Conservation (phyloP, 2,797 vertebrate genomes). For the Melanogrammus aeglefinus region DNA sequence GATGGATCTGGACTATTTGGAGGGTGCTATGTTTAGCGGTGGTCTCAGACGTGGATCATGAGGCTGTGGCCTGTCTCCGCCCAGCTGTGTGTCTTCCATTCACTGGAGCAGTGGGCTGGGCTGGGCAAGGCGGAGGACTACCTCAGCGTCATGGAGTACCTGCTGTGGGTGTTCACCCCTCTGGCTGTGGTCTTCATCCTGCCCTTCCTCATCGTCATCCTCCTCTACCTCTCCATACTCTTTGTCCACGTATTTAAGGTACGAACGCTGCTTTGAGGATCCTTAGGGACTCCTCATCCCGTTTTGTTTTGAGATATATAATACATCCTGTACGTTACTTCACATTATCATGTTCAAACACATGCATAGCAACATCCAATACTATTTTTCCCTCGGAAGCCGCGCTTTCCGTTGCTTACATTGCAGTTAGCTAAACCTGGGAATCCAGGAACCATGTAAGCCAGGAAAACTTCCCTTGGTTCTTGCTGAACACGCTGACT, state of each 20-base stretch:
- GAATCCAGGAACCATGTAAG: background rate
- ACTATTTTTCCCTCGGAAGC: no score
- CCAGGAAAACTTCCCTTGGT: background rate
- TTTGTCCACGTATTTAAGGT: slow-evolving; percentile 92
- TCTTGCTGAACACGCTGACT: background rate
- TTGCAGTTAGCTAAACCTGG: background rate
- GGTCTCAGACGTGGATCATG: background rate
- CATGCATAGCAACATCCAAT: background rate
- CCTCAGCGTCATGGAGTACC: slow-evolving; percentile 84
- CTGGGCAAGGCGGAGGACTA: slow-evolving; percentile 86
- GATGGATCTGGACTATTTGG: background rate
- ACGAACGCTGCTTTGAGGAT: slow-evolving; percentile 1
- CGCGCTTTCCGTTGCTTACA: background rate
- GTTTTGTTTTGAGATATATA: background rate
- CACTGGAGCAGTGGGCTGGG: slow-evolving; percentile 82
- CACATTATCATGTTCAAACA: background rate
- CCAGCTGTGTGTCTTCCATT: slow-evolving; percentile 76
- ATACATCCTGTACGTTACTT: background rate
- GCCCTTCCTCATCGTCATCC: slow-evolving; percentile 84
- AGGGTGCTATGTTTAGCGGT: background rate
- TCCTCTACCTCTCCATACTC: slow-evolving; percentile 88
- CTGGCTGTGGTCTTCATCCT: slow-evolving; percentile 86
- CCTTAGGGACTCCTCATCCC: background rate
- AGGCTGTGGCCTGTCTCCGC: background rate
- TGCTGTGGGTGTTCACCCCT: slow-evolving; percentile 92